Evolutionary conservation across 2,113 vertebrate species (phyloP).

Genomic region (Rhinoderma darwinii): DNA sequence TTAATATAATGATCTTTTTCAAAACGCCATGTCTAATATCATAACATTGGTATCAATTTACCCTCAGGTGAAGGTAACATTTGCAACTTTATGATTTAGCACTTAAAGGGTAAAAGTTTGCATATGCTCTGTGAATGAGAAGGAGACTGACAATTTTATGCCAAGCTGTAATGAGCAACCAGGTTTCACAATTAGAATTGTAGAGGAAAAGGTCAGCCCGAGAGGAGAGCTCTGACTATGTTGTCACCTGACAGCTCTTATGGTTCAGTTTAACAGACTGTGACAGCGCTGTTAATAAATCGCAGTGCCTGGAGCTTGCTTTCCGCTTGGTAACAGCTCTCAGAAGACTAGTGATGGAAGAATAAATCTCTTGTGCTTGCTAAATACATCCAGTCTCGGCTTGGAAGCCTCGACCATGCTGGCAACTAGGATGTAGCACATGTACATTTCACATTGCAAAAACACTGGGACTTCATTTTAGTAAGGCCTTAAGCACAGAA

Average conservation of each 20-base stretch:
- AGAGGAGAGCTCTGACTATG: constrained; percentile 42
- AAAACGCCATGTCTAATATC: neutral
- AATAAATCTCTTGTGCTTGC: constrained; percentile 36
- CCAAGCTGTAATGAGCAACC: constrained; percentile 39
- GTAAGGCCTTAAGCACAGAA: neutral
- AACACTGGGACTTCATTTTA: neutral
- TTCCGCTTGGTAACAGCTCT: constrained; percentile 39
- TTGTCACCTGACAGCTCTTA: constrained; percentile 53
- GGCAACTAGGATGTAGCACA: neutral
- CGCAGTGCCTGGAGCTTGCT: constrained; percentile 45
- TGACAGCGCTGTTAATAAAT: constrained; percentile 55
- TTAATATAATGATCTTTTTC: neutral
- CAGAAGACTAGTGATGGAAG: constrained; percentile 36
- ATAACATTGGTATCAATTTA: neutral
- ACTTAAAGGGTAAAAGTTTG: constrained; percentile 17
- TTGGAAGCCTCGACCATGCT: neutral
- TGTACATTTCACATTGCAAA: neutral
- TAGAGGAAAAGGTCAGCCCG: constrained; percentile 43
- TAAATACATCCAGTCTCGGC: constrained; percentile 25
- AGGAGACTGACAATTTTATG: constrained; percentile 24
- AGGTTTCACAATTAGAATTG: neutral
- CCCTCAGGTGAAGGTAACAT: neutral
- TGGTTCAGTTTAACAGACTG: constrained; percentile 51
- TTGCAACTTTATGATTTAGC: neutral
- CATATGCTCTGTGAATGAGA: constrained; percentile 4